A percentile compares a stretch with the other conserved stretches of the same genome.
These are phyloP conservation scores for Hymenochirus boettgeri DNA, from an alignment of 2,113 vertebrate species.

Conservation along the genomic window DNA sequence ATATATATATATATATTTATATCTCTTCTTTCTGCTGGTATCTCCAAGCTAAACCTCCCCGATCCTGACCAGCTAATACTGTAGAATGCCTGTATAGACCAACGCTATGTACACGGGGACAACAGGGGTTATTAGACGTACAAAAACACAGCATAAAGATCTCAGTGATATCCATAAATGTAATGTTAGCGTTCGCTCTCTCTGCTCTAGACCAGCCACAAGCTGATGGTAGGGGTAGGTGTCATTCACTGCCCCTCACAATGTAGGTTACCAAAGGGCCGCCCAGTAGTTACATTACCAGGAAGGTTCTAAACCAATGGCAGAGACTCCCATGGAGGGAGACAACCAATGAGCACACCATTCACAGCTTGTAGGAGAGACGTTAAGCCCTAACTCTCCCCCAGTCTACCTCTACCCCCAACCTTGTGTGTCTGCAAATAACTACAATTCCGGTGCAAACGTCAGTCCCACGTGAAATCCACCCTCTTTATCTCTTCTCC, in stretches of 20 bases:
- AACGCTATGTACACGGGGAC: conserved; percentile 23
- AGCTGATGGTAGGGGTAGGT: no score
- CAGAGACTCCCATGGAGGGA: conserved; percentile 23
- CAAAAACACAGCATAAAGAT: conserved; percentile 37
- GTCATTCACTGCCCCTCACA: no score
- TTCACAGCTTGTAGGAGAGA: conserved; percentile 24
- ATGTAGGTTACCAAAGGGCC: no score
- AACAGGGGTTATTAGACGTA: conserved; percentile 22
- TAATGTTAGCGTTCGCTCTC: conserved; percentile 28
- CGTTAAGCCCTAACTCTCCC: conserved; percentile 56
- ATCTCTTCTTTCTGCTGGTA: conserved; percentile 18
- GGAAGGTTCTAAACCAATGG: no score
- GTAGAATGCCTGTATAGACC: conserved; percentile 17
- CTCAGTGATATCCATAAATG: conserved; percentile 35
- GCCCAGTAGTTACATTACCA: no score
- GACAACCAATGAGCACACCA: conserved; percentile 32
- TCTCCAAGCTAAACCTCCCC: conserved; percentile 3
- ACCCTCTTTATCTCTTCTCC: background rate
- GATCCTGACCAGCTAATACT: conserved; percentile 29
- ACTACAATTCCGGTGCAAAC: conserved; percentile 32
- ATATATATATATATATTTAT: conserved; percentile 24
- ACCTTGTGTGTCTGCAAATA: conserved; percentile 33
- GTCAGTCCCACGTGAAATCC: conserved; percentile 21
- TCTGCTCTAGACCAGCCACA: conserved; percentile 19
- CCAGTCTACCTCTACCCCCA: conserved; percentile 46